Conservation (phyloP, 2,888 invertebrate genomes). For the Girardia tigrina region DNA sequence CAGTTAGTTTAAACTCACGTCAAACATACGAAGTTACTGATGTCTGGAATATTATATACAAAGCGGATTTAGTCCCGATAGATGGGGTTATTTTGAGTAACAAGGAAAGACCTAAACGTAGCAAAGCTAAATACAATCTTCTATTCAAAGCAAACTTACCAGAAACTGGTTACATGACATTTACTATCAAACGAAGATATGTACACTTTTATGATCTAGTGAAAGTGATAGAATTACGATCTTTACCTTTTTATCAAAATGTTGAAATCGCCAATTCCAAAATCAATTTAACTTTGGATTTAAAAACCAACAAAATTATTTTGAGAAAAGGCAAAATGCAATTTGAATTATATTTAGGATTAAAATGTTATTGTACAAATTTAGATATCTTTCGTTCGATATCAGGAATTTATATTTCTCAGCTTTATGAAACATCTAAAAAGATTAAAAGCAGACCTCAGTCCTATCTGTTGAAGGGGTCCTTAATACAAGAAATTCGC, state of each 20-base stretch:
- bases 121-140: neutral
- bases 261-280: neutral
- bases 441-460: neutral
- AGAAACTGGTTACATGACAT: neutral
- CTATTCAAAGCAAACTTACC: neutral
- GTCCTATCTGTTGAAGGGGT: neutral
- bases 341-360: neutral
- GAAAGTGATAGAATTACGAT: neutral
- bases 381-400: neutral
- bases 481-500: slow-evolving; percentile 57
- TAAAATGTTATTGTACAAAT: neutral
- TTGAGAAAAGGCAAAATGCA: neutral
- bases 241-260: neutral
- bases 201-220: neutral
- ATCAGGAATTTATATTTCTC: neutral
- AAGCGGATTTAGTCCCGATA: neutral
- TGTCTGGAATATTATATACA: neutral
- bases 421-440: neutral
- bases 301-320: neutral
- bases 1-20: neutral
- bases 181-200: neutral
- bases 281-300: neutral
- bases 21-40: neutral
- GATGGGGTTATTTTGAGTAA: neutral
- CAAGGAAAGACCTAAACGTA: neutral